Evolutionary conservation across 2,888 invertebrate species (phyloP), one percentile per base, ranked within the genome.

Genomic region (Fabriciana adippe): DNA sequence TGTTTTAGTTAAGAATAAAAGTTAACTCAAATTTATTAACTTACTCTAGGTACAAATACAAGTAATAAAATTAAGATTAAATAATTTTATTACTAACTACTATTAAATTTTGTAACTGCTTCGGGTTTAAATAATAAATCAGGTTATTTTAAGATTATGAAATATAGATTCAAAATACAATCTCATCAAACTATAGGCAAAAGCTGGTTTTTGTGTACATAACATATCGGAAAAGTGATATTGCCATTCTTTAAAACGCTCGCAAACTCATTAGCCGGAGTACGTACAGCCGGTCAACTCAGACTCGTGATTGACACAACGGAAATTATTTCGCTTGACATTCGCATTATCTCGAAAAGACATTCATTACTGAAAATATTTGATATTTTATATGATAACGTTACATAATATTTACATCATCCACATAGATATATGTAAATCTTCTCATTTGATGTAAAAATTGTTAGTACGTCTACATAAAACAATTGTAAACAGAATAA

Each of bases 271-370:
- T 91, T 90, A 91, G 86, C 84, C 81, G 81, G 81, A 78, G 83
- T 79, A 81, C 78, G 79, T 81, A 82, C 80, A 79, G 79, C 78
- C 82, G 80, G 81, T 79, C 82, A 79, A 82, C 72, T 79, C 78
- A 81, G 87, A 86, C 86, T 79, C 79, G 83, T 91, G 92, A 92
- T 87, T 90, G 92, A 91, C 92, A 81, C 79, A 80, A 78, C 89
- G 92, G 91, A 92, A 92, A 92, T 92, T 89, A 92, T 91, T 88
- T 76, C 81, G 80, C 83, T 82, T 83, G 81, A 79, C 82, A 81
- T 81, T 81, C 79, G 73, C 78, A 83, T 81, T 90, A 90, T 91
- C 90, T 87, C 84, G 57, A 70, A 72, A 75, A 73, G 68, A 70
- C 77, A 78, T 81, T 79, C 85, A 86, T 86, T 86, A 85, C 84